Percentiles rank a stretch among this genome's conserved stretches.
Conservation (phyloP, 1,140 invertebrate genomes). For the Drosophila erecta region DNA sequence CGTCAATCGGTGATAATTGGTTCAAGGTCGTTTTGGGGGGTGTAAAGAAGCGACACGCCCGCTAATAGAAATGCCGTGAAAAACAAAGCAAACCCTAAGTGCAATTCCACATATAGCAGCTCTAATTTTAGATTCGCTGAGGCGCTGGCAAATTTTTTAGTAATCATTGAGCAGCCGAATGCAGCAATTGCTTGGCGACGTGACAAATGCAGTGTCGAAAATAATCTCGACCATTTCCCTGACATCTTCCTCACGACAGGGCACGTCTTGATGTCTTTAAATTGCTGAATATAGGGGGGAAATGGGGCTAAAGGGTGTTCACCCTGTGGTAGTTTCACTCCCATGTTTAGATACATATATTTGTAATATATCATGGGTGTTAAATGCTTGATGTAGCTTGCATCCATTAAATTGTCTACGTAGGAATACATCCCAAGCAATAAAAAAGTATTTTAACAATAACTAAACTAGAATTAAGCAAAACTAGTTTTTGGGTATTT, state of each 20-base stretch:
- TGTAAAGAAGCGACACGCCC: conserved; percentile 10
- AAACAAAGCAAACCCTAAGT: conserved; percentile 16
- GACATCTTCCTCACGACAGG: conserved; percentile 28
- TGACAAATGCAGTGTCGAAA: conserved; percentile 37
- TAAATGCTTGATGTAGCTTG: too few species aligned
- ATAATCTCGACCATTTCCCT: conserved; percentile 15
- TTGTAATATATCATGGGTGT: too few species aligned
- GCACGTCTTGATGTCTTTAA: conserved; percentile 12
- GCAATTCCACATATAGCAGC: conserved; percentile 13
- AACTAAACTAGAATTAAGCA: too few species aligned
- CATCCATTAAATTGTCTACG: too few species aligned
- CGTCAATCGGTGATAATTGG: conserved; percentile 41
- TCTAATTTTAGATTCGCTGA: conserved; percentile 33
- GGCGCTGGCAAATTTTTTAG: conserved; percentile 25
- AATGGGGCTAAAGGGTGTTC: not conserved
- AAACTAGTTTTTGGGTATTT: too few species aligned
- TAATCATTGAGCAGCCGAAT: conserved; percentile 20
- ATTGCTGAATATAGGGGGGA: not conserved
- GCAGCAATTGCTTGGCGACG: conserved; percentile 46
- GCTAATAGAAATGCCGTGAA: conserved; percentile 3
- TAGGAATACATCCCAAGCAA: too few species aligned
- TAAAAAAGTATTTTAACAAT: too few species aligned
- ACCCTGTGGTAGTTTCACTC: not conserved
- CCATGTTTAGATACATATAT: too few species aligned
- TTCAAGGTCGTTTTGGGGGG: conserved; percentile 23